phyloP scores from a whole-genome alignment of 2,113 vertebrate genomes.

The Myotis davidii region DNA sequence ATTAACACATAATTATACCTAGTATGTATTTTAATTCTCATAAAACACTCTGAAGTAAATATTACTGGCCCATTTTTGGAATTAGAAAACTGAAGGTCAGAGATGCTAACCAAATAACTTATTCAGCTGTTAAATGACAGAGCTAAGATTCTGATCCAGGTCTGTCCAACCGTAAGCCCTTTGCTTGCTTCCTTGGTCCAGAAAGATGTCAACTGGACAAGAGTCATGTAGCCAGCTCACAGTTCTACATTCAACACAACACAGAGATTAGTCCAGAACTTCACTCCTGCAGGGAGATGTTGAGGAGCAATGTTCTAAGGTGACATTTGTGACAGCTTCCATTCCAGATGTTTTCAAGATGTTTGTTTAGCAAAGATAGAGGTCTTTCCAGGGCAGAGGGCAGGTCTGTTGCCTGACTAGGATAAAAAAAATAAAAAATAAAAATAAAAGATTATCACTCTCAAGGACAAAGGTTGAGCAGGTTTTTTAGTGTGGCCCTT shows the following conservation, averaged over 20 bases:
- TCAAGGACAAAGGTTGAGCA: background rate
- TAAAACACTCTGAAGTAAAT: background rate
- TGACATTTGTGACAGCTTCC: background rate
- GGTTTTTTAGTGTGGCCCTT: background rate
- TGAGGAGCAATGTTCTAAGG: background rate
- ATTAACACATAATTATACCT: background rate
- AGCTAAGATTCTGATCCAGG: background rate
- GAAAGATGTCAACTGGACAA: background rate
- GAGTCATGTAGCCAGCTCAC: background rate
- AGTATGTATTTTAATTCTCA: background rate
- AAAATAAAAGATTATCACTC: background rate
- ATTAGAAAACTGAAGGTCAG: slow-evolving; percentile 26
- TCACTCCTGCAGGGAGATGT: background rate
- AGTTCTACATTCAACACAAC: background rate
- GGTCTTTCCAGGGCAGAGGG: background rate
- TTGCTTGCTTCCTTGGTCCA: background rate
- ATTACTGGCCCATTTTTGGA: background rate
- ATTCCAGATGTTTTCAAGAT: background rate
- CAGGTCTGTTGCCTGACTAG: background rate
- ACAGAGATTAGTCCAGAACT: background rate
- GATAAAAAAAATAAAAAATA: background rate
- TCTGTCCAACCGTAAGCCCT: background rate
- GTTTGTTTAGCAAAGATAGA: background rate
- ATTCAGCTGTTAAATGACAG: background rate
- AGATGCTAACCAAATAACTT: background rate